Percentiles rank a stretch among this genome's conserved stretches.
Conservation (phyloP, 2,113 vertebrate genomes). For the Vidua chalybeata region DNA sequence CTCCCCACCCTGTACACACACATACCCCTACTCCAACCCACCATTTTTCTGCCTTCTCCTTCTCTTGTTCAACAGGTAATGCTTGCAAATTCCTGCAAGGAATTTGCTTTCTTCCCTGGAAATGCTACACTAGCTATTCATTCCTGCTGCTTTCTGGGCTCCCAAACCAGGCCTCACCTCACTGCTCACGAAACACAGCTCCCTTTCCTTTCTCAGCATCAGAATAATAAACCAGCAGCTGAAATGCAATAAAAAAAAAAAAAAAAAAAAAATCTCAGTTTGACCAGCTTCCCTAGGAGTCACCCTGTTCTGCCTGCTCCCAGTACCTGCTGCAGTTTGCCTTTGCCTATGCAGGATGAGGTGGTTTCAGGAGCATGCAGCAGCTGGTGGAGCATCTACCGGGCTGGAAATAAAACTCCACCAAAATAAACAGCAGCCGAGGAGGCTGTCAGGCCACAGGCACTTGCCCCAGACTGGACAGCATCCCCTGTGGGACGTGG, state of each 20-base stretch:
- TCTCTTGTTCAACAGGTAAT: not conserved
- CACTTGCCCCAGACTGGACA: accelerated
- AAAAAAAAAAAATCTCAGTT: not conserved
- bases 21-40: not conserved
- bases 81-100: not conserved
- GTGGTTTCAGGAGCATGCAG: not conserved
- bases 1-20: not conserved
- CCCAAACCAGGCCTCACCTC: not conserved
- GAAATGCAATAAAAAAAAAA: not conserved
- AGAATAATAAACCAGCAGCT: not conserved
- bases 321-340: not conserved
- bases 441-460: not conserved
- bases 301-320: not conserved
- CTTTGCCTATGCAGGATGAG: not conserved
- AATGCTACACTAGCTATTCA: not conserved
- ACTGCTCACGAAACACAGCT: not conserved
- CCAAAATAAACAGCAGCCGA: not conserved
- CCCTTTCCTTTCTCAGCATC: not conserved
- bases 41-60: not conserved
- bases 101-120: not conserved
- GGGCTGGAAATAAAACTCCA: not conserved
- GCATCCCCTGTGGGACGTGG: not conserved
- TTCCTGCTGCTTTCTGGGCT: not conserved
- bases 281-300: not conserved
- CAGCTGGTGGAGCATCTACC: not conserved